Evolutionary conservation across 1,140 invertebrate species (phyloP).

Genomic region (Leguminivora glycinivorella): DNA sequence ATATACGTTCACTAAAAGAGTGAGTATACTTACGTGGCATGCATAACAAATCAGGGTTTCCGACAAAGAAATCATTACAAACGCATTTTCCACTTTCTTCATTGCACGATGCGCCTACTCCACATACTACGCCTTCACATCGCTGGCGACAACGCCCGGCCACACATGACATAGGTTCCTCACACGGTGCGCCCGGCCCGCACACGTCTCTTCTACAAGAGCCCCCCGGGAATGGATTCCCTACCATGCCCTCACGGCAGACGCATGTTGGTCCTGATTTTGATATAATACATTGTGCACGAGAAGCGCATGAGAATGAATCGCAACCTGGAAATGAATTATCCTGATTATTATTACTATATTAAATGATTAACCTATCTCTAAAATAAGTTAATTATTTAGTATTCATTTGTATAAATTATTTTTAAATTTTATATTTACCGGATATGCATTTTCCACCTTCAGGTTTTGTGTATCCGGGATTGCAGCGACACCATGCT

Average conservation of each 20-base stretch:
- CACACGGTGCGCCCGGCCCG: slow-evolving; percentile 86
- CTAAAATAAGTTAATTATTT: neutral
- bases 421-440: slow-evolving; percentile 62
- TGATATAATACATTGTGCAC: slow-evolving; percentile 93
- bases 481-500: slow-evolving; percentile 91
- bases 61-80: slow-evolving; percentile 92
- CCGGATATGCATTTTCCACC: slow-evolving; percentile 89
- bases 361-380: neutral
- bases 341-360: slow-evolving; percentile 50
- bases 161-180: slow-evolving; percentile 88
- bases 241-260: slow-evolving; percentile 90
- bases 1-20: slow-evolving; percentile 27
- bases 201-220: slow-evolving; percentile 89
- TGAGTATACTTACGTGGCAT: slow-evolving; percentile 90
- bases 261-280: slow-evolving; percentile 91
- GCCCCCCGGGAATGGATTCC: slow-evolving; percentile 95
- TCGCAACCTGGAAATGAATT: slow-evolving; percentile 83
- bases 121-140: slow-evolving; percentile 91
- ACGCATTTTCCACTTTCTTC: slow-evolving; percentile 89
- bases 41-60: slow-evolving; percentile 92
- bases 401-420: neutral
- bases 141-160: slow-evolving; percentile 90
- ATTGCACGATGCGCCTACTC: slow-evolving; percentile 88
- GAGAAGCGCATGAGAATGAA: slow-evolving; percentile 87
- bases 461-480: slow-evolving; percentile 88